These are phyloP conservation scores for Nomada lathburiana DNA, from an alignment of 2,888 invertebrate genomes.

Conservation along the genomic window DNA sequence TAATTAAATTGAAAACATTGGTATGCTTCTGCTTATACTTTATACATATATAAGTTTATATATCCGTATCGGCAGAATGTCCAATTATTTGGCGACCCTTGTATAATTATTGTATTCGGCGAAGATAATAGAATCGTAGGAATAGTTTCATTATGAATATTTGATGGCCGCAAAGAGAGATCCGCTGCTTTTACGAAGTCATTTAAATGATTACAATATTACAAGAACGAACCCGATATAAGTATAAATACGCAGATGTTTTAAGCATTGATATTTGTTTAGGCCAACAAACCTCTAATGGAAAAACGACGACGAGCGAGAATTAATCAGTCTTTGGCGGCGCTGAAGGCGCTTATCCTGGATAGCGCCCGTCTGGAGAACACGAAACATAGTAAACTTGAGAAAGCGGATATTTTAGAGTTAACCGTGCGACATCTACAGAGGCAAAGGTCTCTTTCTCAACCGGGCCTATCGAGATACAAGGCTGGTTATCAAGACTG, in stretches of 20 bases:
- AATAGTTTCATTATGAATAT: too few relatives aligned
- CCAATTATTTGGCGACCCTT: too few relatives aligned
- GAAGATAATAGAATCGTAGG: too few relatives aligned
- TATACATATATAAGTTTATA: background rate
- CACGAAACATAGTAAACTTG: conserved; percentile 92
- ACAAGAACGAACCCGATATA: too few relatives aligned
- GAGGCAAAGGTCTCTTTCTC: conserved; percentile 89
- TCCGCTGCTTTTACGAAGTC: too few relatives aligned
- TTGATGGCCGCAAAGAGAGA: too few relatives aligned
- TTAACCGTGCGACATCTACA: conserved; percentile 93
- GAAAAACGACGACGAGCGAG: conserved; percentile 90
- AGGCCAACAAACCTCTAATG: conserved; percentile 92
- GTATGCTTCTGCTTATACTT: too few relatives aligned
- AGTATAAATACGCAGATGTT: background rate
- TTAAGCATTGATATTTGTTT: conserved; percentile 62
- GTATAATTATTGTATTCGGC: too few relatives aligned
- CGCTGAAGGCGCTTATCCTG: conserved; percentile 89
- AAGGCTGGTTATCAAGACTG: conserved; percentile 89
- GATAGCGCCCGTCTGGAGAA: conserved; percentile 89
- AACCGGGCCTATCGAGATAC: conserved; percentile 87
- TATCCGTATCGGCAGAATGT: too few relatives aligned
- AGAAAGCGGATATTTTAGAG: conserved; percentile 94
- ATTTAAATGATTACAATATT: too few relatives aligned
- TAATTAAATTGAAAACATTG: too few relatives aligned
- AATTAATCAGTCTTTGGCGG: conserved; percentile 91